These are phyloP conservation scores for Azorinus chamasolen DNA, from an alignment of 2,888 invertebrate genomes.

Conservation along the genomic window DNA sequence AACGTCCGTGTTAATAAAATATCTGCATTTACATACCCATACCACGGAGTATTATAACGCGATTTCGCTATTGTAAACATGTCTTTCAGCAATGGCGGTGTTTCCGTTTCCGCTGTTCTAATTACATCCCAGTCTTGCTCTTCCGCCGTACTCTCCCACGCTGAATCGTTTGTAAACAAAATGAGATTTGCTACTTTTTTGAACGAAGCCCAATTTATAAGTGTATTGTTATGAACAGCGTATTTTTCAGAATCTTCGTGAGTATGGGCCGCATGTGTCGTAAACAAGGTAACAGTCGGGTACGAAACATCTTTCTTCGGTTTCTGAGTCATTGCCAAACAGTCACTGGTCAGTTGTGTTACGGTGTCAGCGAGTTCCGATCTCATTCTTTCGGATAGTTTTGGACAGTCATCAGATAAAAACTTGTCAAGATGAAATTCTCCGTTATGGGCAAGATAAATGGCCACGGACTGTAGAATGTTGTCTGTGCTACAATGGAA, in stretches of 20 bases:
- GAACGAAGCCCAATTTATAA: conserved; percentile 67
- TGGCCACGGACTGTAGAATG: conserved; percentile 37
- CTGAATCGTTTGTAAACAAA: conserved; percentile 64
- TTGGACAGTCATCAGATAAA: conserved; percentile 34
- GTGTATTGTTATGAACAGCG: conserved; percentile 65
- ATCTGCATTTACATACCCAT: conserved; percentile 65
- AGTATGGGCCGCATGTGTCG: conserved; percentile 53
- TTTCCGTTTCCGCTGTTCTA: conserved; percentile 18
- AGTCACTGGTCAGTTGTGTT: conserved; percentile 21
- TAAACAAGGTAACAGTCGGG: conserved; percentile 54
- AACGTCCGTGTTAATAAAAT: conserved; percentile 60
- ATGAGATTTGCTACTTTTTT: conserved; percentile 59
- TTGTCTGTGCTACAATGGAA: conserved; percentile 43
- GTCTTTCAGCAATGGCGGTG: conserved; percentile 59
- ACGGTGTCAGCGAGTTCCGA: conserved; percentile 23
- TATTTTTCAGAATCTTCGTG: conserved; percentile 55
- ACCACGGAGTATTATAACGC: conserved; percentile 58
- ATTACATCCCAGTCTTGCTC: conserved; percentile 62
- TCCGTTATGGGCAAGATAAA: conserved; percentile 45
- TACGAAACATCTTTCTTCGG: background rate
- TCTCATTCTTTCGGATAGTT: background rate
- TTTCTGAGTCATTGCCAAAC: conserved; percentile 4
- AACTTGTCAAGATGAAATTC: conserved; percentile 2
- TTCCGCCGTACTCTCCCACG: conserved; percentile 25
- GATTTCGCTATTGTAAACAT: conserved; percentile 57